Conservation (phyloP, 2,797 vertebrate genomes). For the Carapus acus region DNA sequence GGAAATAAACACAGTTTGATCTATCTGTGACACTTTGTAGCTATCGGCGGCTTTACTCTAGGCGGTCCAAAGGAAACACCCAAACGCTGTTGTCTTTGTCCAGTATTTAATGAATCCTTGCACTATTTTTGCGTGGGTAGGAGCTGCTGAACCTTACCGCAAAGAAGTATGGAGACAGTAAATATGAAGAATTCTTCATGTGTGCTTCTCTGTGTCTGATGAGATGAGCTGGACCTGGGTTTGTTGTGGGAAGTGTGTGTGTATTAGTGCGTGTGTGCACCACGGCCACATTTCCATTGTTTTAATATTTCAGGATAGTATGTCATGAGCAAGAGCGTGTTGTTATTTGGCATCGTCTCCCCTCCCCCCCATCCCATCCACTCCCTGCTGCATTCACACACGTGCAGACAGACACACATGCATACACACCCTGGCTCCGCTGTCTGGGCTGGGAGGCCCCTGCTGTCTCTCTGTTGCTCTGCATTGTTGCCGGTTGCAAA, state of each 20-base stretch:
- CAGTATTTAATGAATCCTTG: conserved; percentile 15
- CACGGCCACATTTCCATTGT: too few species aligned
- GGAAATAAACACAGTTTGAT: conserved; percentile 46
- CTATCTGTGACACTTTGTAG: conserved; percentile 10
- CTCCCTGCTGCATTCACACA: conserved; percentile 1
- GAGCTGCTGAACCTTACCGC: too few species aligned
- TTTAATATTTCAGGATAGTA: conserved; percentile 7
- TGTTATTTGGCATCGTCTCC: conserved; percentile 49
- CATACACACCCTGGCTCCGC: conserved; percentile 43
- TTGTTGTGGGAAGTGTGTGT: too few species aligned
- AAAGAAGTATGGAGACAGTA: too few species aligned
- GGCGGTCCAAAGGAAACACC: conserved; percentile 14
- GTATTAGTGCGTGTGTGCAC: too few species aligned
- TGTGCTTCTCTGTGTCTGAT: conserved; percentile 15
- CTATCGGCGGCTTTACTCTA: conserved; percentile 14
- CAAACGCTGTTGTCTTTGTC: conserved; percentile 15
- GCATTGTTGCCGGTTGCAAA: conserved; percentile 60
- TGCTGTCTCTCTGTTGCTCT: conserved; percentile 52
- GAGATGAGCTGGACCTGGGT: too few species aligned
- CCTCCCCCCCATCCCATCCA: conserved; percentile 42
- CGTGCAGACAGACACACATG: conserved; percentile 7
- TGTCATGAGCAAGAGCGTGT: conserved; percentile 25
- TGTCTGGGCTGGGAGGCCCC: conserved; percentile 54
- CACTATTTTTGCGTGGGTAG: not conserved
- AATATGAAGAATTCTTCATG: too few species aligned